Evolutionary conservation across 2,888 invertebrate species (phyloP), one percentile per base, ranked within the genome.

Genomic region (Drosophila niveifrons): DNA sequence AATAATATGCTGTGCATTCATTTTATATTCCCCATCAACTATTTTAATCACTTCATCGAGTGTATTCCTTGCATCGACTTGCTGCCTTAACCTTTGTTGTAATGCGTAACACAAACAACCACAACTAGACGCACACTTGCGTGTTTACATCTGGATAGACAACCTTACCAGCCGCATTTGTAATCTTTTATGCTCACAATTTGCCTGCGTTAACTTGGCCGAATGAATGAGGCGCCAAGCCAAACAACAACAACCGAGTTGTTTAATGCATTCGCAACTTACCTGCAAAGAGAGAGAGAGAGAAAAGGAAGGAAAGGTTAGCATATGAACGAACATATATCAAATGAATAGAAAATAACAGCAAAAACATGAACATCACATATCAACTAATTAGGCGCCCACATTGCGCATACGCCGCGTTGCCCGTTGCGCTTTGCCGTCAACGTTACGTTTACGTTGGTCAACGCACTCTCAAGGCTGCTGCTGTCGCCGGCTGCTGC

Each of bases 381-480:
- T 57, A 59, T 68, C 77, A 71, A 74, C 77, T 74, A 80, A 80
- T 80, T 74, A 77, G 68, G 64, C 79, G 77, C 74, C 80, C 80
- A 78, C 67, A 84, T 82, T 82, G 68, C 76, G 82, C 56, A 84
- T 82, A 80, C 87, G 80, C 69, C 80, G 13, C 62, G 67, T 61
- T 69, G 59, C 80, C n/a, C 62, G 67, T 61, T 69, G 59, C 56
- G 58, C 28, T 34, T 52, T 34, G 34, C 46, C 13, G 18, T 56
- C n/a, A n/a, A 4, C 34, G 36, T 36, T 36, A n/a, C n/a, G 36
- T 36, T 36, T 23, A n/a, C n/a, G 28, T 80, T 88, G 85, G 88
- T 88, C 83, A 85, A 81, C 81, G 88, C 68, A 85, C 85, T 81
- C 71, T 79, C 84, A 84, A 84, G 84, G 84, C 85, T 78, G 73